These are phyloP conservation scores for Tachycineta bicolor DNA, from an alignment of 2,113 vertebrate genomes.

Conservation along the genomic window DNA sequence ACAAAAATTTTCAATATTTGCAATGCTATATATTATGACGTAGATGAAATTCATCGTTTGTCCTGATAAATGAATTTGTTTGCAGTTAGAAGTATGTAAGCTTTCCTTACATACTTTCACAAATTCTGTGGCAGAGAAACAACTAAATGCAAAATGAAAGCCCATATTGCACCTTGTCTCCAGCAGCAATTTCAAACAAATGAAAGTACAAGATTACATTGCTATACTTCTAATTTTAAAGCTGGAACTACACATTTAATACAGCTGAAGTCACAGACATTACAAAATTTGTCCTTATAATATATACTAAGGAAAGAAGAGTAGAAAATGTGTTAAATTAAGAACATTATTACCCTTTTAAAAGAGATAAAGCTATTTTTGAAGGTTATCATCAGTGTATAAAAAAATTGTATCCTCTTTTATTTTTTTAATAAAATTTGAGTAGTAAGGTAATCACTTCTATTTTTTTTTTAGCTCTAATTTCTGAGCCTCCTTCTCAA, in stretches of 20 bases:
- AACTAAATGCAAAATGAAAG: not conserved
- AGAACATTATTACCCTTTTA: not conserved
- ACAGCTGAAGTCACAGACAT: not conserved
- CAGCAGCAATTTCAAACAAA: not conserved
- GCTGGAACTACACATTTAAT: not conserved
- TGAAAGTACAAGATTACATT: not conserved
- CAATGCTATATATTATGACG: not conserved
- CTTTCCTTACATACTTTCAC: not conserved
- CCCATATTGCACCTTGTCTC: not conserved
- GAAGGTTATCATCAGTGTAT: not conserved
- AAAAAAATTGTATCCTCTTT: not conserved
- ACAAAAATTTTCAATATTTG: not conserved
- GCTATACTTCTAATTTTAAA: not conserved
- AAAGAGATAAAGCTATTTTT: not conserved
- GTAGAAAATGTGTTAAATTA: not conserved
- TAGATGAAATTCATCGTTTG: not conserved
- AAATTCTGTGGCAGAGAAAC: not conserved
- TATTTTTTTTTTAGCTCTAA: not conserved
- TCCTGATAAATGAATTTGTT: not conserved
- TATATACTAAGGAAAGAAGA: not conserved
- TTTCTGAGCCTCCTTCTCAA: not conserved
- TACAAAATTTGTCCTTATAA: not conserved
- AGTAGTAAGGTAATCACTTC: not conserved
- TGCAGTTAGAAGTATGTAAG: not conserved
- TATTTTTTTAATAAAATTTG: not conserved